A percentile compares a stretch with the other conserved stretches of the same genome.
These are phyloP conservation scores for Mallotus villosus DNA, from an alignment of 2,797 vertebrate genomes.

Conservation along the genomic window DNA sequence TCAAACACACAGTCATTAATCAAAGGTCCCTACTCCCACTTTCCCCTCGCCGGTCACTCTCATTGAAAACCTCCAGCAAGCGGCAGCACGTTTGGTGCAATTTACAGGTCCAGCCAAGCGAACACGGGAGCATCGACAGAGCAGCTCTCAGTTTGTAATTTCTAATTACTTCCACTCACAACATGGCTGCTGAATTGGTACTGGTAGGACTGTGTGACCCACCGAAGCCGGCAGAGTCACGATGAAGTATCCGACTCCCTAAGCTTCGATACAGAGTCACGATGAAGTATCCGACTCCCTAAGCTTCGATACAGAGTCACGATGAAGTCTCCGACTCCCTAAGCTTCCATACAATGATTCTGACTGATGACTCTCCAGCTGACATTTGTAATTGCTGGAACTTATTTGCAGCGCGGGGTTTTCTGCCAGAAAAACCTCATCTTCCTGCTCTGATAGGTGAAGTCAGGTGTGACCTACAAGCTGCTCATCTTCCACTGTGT, in stretches of 20 bases:
- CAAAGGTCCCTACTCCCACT: constrained; percentile 35
- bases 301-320: constrained; percentile 27
- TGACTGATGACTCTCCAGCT: not conserved
- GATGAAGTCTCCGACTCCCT: constrained; percentile 12
- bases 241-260: constrained; percentile 10
- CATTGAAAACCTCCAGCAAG: constrained; percentile 70
- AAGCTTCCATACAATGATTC: not conserved
- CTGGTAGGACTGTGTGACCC: constrained; percentile 46
- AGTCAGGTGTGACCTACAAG: not conserved
- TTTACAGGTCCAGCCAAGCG: constrained; percentile 68
- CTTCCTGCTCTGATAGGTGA: not conserved
- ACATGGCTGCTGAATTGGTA: constrained; percentile 53
- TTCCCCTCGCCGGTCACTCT: constrained; percentile 53
- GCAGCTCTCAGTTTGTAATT: constrained; percentile 68
- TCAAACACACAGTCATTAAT: constrained; percentile 62
- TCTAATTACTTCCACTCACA: constrained; percentile 60
- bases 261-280: constrained; percentile 27
- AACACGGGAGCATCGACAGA: constrained; percentile 55
- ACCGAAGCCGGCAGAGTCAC: constrained; percentile 37
- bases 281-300: constrained; percentile 10
- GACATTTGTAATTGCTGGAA: not conserved
- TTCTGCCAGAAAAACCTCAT: not conserved
- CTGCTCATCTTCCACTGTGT: no score
- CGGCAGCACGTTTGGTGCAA: constrained; percentile 72
- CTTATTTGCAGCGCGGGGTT: no score